phyloP scores from a whole-genome alignment of 2,113 vertebrate species.

The Calidris pugnax region DNA sequence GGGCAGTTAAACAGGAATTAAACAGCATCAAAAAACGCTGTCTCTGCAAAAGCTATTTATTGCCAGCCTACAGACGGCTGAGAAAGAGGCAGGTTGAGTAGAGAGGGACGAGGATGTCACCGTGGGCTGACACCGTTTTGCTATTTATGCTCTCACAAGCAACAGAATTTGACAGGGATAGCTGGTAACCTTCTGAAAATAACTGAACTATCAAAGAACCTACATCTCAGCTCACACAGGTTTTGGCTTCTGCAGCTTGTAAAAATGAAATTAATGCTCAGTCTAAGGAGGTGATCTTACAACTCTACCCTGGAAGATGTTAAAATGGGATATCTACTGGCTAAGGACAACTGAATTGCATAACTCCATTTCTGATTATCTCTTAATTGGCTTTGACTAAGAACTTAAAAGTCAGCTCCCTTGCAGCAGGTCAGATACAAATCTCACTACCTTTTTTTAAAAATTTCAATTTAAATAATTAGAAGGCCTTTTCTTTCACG shows the following conservation, averaged over 20 bases:
- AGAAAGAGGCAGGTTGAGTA: constrained; percentile 14
- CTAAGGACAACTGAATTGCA: background rate
- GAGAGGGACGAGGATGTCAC: background rate
- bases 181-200: constrained; percentile 39
- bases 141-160: constrained; percentile 28
- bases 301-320: background rate
- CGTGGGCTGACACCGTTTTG: background rate
- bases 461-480: background rate
- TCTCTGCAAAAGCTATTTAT: constrained; percentile 26
- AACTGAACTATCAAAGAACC: constrained; percentile 3
- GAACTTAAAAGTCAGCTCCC: background rate
- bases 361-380: background rate
- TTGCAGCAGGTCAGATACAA: background rate
- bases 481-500: background rate
- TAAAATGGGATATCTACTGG: background rate
- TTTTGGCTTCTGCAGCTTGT: background rate
- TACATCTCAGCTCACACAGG: background rate
- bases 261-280: background rate
- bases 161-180: constrained; percentile 7
- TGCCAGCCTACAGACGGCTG: background rate
- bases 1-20: background rate
- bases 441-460: background rate
- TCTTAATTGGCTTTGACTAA: background rate
- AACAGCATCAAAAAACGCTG: background rate
- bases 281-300: background rate